These are phyloP conservation scores for Silurus lanzhouensis DNA, from an alignment of 2,797 vertebrate species.

Conservation along the genomic window DNA sequence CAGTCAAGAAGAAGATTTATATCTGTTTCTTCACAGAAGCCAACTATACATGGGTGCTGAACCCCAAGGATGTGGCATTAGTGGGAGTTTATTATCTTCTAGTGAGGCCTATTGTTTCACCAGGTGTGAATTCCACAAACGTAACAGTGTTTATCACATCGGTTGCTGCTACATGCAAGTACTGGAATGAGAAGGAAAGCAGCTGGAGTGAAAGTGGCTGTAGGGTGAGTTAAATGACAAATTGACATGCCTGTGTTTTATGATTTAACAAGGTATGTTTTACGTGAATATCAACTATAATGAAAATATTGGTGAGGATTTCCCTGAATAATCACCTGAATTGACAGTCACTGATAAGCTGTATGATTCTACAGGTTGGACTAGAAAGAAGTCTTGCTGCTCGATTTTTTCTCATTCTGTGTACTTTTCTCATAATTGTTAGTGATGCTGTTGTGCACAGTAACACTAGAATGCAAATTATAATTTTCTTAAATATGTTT, in stretches of 20 bases:
- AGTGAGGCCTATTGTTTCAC: slow-evolving; percentile 73
- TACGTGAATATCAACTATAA: too few relatives aligned
- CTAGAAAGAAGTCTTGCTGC: background rate
- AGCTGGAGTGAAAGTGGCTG: slow-evolving; percentile 87
- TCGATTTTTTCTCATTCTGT: background rate
- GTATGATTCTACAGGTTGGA: background rate
- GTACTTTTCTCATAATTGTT: background rate
- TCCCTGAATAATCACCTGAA: background rate
- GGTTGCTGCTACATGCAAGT: slow-evolving; percentile 86
- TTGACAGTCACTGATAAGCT: background rate
- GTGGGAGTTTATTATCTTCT: slow-evolving; percentile 83
- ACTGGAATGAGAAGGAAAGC: slow-evolving; percentile 82
- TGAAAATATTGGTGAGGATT: background rate
- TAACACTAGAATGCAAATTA: background rate
- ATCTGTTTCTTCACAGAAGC: slow-evolving; percentile 70
- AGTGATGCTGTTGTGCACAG: background rate
- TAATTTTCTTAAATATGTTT: background rate
- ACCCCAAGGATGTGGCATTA: slow-evolving; percentile 75
- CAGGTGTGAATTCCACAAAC: slow-evolving; percentile 72
- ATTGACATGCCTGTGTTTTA: background rate
- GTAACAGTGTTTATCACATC: slow-evolving; percentile 76
- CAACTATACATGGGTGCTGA: slow-evolving; percentile 85
- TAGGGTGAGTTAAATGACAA: slow-evolving; percentile 71
- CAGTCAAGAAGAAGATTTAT: background rate
- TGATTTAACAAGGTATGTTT: background rate